Evolutionary conservation across 2,113 vertebrate genomes (phyloP), one percentile per base, ranked within the genome.

Genomic region (Oncorhynchus clarkii): DNA sequence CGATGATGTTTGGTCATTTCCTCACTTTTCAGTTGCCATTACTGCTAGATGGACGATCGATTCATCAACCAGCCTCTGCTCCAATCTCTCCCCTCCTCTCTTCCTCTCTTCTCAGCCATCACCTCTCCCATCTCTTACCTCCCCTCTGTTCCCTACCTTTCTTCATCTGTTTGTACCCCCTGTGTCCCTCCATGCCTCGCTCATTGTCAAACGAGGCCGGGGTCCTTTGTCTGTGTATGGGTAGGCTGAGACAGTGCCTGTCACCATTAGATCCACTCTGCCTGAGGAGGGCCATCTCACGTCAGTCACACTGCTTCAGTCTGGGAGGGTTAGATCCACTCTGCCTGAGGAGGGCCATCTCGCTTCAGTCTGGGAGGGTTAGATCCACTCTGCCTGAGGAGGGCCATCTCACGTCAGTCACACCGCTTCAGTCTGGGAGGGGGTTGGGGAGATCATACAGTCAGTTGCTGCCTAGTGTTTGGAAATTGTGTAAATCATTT

Each of bases 1-100:
- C 73, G 79, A 88, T 86, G 70, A 89, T 91, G 83, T 83, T 14
- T 90, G 84, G 87, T 87, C 78, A 76, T 86, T 85, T 80, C 73
- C 88, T 76, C 77, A 57, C 72, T 77, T 89, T 85, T 88, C 89
- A 86, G 77, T 73, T 77, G 83, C 85, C 80, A 74, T 87, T 87
- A 81, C 79, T 78, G 74, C 84, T 85, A 88, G 89, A 91, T 89
- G 88, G 86, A 89, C 80, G 78, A 88, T 89, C 89, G 86, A 90
- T 89, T 88, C 78, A 89, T 90, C 86, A 89, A 82, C 83, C 72
- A 2, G 71, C 74, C 78, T 75, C 70, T 3, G 64, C 83, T 88
- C 84, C 0, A 81, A 84, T 67, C 81, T 67, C 27, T 73, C 49
- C 48, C 48, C 22, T 27, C 20, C 73, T 34, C 26, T 16, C 27